Conservation (phyloP, 2,888 invertebrate species). For the Rhorus exstirpatorius region DNA sequence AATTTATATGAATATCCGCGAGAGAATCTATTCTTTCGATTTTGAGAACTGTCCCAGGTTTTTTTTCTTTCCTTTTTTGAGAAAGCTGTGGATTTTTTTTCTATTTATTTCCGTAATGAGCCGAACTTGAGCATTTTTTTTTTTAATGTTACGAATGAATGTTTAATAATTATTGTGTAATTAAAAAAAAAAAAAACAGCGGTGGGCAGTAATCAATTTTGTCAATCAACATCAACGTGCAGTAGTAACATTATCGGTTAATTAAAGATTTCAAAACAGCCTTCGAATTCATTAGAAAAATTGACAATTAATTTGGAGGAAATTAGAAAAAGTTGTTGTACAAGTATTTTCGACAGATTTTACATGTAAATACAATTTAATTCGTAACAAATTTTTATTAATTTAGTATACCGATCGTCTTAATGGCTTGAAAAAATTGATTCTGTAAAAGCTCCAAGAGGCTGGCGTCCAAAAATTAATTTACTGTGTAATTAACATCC, state of each 20-base stretch:
- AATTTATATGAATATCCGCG: background rate
- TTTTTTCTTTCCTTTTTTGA: background rate
- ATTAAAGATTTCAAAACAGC: no score
- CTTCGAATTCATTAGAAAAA: no score
- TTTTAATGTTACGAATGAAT: no score
- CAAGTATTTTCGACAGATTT: no score
- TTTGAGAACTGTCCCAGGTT: background rate
- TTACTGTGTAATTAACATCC: conserved; percentile 39
- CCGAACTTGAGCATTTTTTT: no score
- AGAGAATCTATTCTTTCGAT: background rate
- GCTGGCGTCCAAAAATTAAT: conserved; percentile 4
- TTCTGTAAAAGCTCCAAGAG: background rate
- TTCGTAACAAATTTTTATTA: background rate
- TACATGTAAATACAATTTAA: background rate
- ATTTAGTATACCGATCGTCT: background rate
- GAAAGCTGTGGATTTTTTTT: background rate
- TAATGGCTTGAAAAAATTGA: background rate
- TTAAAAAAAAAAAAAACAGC: no score
- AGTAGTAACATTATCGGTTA: no score
- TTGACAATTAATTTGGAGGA: no score
- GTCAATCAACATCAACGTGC: no score
- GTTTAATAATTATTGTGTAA: no score
- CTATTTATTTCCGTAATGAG: no score
- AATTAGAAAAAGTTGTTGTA: background rate
- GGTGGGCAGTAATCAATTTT: no score